Conservation (phyloP, 2,797 vertebrate genomes). For the Epinephelus coioides region DNA sequence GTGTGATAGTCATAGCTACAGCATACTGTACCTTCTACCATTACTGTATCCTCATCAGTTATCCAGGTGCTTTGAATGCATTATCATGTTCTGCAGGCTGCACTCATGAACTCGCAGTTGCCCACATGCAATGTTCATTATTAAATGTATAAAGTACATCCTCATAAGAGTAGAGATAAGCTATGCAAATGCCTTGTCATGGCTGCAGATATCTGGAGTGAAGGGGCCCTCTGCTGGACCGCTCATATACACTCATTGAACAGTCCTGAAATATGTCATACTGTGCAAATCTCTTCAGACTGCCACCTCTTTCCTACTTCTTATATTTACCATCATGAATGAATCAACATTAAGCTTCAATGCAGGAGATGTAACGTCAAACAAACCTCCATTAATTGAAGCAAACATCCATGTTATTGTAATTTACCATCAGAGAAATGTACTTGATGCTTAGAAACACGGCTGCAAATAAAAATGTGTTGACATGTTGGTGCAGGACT, state of each 20-base stretch:
- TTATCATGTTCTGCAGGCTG: conserved; percentile 39
- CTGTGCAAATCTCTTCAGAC: conserved; percentile 22
- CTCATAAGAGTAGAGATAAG: conserved; percentile 46
- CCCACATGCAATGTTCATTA: conserved; percentile 47
- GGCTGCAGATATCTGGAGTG: conserved; percentile 57
- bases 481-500: conserved; percentile 15
- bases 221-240: conserved; percentile 76
- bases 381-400: conserved; percentile 2
- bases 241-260: not conserved
- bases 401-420: conserved; percentile 58
- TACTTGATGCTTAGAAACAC: conserved; percentile 47
- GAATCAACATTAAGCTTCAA: conserved; percentile 10
- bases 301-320: conserved; percentile 27
- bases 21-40: conserved; percentile 31
- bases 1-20: not conserved
- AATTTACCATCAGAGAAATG: conserved; percentile 29
- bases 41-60: conserved; percentile 45
- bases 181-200: conserved; percentile 77
- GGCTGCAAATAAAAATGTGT: conserved; percentile 51
- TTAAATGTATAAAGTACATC: conserved; percentile 51
- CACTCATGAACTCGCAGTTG: conserved; percentile 25
- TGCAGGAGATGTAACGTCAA: conserved; percentile 21
- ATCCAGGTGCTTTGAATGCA: conserved; percentile 58
- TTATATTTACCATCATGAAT: not conserved
- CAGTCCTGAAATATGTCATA: not conserved